A percentile compares a stretch with the other conserved stretches of the same genome.
These are phyloP conservation scores for Anastrepha ludens DNA, from an alignment of 1,140 invertebrate species.

Conservation along the genomic window DNA sequence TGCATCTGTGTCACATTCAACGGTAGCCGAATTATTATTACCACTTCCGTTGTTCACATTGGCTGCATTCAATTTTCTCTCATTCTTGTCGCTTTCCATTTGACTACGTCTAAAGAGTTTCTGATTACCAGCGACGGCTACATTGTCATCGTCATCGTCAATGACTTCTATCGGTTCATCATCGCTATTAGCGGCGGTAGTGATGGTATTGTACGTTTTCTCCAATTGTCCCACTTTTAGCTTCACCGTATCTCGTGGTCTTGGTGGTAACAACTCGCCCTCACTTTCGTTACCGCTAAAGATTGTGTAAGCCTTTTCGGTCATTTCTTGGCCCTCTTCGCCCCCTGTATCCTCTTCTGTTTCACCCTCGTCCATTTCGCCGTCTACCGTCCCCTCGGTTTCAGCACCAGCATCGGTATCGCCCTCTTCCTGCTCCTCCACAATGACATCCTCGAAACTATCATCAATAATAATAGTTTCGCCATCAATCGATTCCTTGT, in stretches of 20 bases:
- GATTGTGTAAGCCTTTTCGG: not conserved
- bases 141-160: slow-evolving; percentile 57
- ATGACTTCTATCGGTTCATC: slow-evolving; percentile 55
- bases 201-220: not conserved
- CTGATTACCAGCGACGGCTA: not conserved
- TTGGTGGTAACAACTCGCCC: not conserved
- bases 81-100: not conserved
- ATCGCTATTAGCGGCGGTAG: not conserved
- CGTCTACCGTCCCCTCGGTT: not conserved
- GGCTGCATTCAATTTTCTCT: not conserved
- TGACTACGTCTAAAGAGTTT: not conserved
- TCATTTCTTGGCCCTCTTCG: slow-evolving; percentile 44
- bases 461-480: slow-evolving; percentile 58
- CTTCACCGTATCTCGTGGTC: not conserved
- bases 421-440: slow-evolving; percentile 62
- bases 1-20: slow-evolving; percentile 54
- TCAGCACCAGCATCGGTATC: slow-evolving; percentile 39
- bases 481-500: slow-evolving; percentile 48
- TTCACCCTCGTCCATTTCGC: slow-evolving; percentile 44
- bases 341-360: not conserved
- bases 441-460: slow-evolving; percentile 65
- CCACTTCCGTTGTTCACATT: slow-evolving; percentile 23
- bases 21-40: not conserved
- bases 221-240: not conserved
- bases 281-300: slow-evolving; percentile 23